Conservation (phyloP, 2,113 vertebrate species). For the Corythornis vintsioides region DNA sequence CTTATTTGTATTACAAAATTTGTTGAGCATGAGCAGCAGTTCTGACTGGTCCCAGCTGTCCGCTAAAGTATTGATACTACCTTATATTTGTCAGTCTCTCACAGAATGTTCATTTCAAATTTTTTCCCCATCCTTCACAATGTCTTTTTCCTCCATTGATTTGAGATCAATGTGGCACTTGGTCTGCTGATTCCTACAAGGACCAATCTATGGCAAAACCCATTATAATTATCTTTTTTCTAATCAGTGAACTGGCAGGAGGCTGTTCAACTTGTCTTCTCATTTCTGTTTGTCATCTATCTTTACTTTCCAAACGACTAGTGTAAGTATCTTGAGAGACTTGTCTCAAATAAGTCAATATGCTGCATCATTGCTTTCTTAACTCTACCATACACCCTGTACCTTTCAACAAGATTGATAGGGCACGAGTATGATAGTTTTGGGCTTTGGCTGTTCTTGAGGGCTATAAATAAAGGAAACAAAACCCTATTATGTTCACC, state of each 20-base stretch:
- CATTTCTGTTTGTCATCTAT: conserved; percentile 28
- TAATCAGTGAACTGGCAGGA: conserved; percentile 45
- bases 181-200: conserved; percentile 1
- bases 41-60: not conserved
- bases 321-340: not conserved
- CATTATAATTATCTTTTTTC: conserved; percentile 54
- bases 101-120: not conserved
- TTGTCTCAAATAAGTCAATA: conserved; percentile 38
- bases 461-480: conserved; percentile 26
- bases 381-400: not conserved
- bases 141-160: conserved; percentile 21
- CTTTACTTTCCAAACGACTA: conserved; percentile 26
- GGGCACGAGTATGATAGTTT: not conserved
- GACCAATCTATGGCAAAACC: not conserved
- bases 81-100: not conserved
- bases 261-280: conserved; percentile 41
- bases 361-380: conserved; percentile 15
- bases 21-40: not conserved
- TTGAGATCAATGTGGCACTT: conserved; percentile 14
- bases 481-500: not conserved
- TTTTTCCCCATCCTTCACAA: conserved; percentile 21
- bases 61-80: not conserved
- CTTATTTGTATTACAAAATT: not conserved
- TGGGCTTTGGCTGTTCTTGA: not conserved
- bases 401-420: conserved; percentile 46